Base-by-base conservation (phyloP, 2,888 invertebrate genomes). In the Aleiodes leptofemur region DNA sequence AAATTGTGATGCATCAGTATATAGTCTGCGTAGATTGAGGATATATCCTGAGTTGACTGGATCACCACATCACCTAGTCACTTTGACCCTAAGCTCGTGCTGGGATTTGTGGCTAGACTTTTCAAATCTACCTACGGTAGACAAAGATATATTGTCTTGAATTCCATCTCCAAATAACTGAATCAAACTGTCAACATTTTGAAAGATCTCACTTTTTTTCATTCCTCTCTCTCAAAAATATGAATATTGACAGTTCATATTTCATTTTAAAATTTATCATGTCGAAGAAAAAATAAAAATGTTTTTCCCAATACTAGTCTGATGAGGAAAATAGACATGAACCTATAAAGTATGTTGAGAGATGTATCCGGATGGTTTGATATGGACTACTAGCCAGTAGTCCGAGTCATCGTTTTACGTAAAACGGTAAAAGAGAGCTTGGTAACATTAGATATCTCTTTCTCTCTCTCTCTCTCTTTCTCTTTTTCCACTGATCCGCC, bases 371-470 rank as follows among this genome's bases (percentile, higher is more conserved):
- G 51, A 73, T 66, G 76, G 76, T 73, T 77, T 69, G 43, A 14
- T n/a, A 23, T 73, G 84, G 84, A 83, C 82, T 76, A 73, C 56
- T 71, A 78, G 84, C 83, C 83, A 83, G 83, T 82, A 76, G 51
- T 56, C 59, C 43, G 13, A 72, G 57, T 23, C 72, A 69, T 71
- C 56, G 66, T 70, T 68, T 74, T 59, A 16, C 57, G 43, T 23
- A 43, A 29, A 61, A 56, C 11, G 69, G n/a, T 11, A 74, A 50
- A 64, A 43, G 4, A 69, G 69, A 78, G 74, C 77, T 77, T 74
- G 79, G 82, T 80, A 83, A 80, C 81, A 74, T 82, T 85, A 81
- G 84, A 82, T 82, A 79, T 80, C 78, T 84, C 83, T 82, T 23
- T 23, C 2, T 23, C 23, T 23, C 23, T 82, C 79, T 80, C 79